phyloP scores from a whole-genome alignment of 2,797 vertebrate species.

The Channa striata region DNA sequence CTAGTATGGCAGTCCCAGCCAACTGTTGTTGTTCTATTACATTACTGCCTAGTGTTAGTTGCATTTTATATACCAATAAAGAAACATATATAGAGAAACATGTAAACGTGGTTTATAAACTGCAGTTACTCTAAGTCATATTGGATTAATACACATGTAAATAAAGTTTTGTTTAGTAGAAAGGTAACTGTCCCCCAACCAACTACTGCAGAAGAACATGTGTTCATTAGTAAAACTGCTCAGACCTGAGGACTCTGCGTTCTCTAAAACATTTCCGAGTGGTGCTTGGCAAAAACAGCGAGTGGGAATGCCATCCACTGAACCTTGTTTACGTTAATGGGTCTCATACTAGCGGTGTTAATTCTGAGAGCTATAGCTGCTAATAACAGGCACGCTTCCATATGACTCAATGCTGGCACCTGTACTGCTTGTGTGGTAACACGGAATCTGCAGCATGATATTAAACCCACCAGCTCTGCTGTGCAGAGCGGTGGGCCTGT shows the following conservation, averaged over 20 bases:
- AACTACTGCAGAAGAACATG: too few species aligned
- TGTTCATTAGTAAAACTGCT: too few species aligned
- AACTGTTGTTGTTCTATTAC: too few species aligned
- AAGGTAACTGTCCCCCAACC: too few species aligned
- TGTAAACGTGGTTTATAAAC: too few species aligned
- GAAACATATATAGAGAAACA: too few species aligned
- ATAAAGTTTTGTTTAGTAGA: too few species aligned
- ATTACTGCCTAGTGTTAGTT: too few species aligned
- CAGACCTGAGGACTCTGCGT: conserved; percentile 18
- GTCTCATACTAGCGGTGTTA: conserved; percentile 32
- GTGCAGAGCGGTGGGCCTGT: conserved; percentile 11
- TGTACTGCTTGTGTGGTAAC: conserved; percentile 17
- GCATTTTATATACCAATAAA: too few species aligned
- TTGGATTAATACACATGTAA: too few species aligned
- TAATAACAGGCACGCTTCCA: conserved; percentile 45
- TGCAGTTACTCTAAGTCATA: too few species aligned
- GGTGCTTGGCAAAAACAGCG: conserved; percentile 41
- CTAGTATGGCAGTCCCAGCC: too few species aligned
- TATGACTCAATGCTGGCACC: conserved; percentile 30
- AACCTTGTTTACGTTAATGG: conserved; percentile 58
- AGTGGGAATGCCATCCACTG: conserved; percentile 33
- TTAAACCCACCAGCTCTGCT: conserved; percentile 21
- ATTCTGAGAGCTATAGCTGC: conserved; percentile 41
- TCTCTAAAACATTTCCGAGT: conserved; percentile 42
- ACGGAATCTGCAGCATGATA: conserved; percentile 18